Evolutionary conservation across 2,888 invertebrate genomes (phyloP), one percentile per base, ranked within the genome.

Genomic region (Lasioglossum figueresi): DNA sequence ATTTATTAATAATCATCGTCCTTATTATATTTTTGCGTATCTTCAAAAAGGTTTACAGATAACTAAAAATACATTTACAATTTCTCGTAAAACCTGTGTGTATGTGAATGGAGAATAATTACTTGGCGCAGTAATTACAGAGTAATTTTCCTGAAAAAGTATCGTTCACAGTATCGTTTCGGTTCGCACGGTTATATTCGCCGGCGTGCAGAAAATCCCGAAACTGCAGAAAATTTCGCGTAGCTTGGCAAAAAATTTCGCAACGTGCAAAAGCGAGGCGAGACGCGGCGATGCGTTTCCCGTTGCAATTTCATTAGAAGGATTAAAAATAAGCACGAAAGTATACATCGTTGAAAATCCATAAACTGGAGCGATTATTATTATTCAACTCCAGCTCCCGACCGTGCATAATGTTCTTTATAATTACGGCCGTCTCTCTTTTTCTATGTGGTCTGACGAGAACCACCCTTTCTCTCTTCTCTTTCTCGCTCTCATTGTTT

Each of bases 341-440:
- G 52, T n/a, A 27, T 70, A 52, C 45, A 37, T 27, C 6, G 19
- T 27, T 31, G 48, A 27, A 56, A 56, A 31, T 40, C n/a, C 66
- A 66, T 31, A 66, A 75, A 48, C 59, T 16, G 8, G 19, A 59
- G 45, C 45, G 45, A 81, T 63, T 34, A 48, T 81, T 76, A 59
- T 56, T n/a, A 63, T 40, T 10, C 45, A 34, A 74, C 23, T 23
- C 27, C 37, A 23, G 34, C 37, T 34, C 12, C 31, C 79, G 4
- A 19, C n/a, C 37, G 34, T 37, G 59, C n/a, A 37, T 37, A 68
- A 73, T 45, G 74, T 74, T 82, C 83, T 72, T 63, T 48, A 56
- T 75, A 80, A 83, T 75, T 71, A 74, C 56, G 40, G 19, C 34
- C 37, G 23, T 19, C 56, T n/a, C 31, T 37, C 71, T 45, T 74